Base-by-base conservation (phyloP, 2,113 vertebrate genomes). In the Oxygymnocypris stewartii region DNA sequence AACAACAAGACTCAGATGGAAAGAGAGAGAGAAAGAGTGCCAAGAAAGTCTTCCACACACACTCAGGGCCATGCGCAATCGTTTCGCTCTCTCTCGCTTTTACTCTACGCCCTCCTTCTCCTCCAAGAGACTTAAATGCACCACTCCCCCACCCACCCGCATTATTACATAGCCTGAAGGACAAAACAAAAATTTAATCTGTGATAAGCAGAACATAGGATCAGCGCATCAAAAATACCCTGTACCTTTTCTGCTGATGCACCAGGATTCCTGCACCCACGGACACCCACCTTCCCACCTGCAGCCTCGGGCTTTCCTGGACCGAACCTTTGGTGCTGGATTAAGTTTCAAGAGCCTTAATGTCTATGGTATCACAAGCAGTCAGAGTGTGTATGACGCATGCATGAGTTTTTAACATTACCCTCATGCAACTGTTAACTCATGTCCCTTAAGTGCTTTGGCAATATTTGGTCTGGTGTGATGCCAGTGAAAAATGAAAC, bases 401-500 rank as follows among this genome's bases (percentile, higher is more conserved):
- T 91, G 90, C 91, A 89, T 89, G 88, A 91, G 90, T 91, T 88
- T 91, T 95, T 95, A 93, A 94, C 94, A 94, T 94, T 94, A 94
- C 90, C 92, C 89, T 92, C 94, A 94, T 92, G 92, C 90, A 49
- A 86, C 92, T 92, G 92, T 92, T 69, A 82, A 51, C 92, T 94
- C 93, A 92, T 94, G 93, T 92, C 93, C 93, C 94, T 94, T 94
- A 95, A 95, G 94, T 95, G 94, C 95, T 94, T 93, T 95, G 94
- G 94, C 94, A 95, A 94, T 92, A 93, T 91, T 95, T 94, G 93
- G 94, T 94, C 93, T 92, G 93, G 84, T 92, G 92, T 94, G 93
- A 92, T 91, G 92, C 91, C 93, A 93, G 92, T 92, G 93, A 94
- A 93, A 94, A 94, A 92, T 92, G 91, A 91, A 93, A 91, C 90